phyloP scores from a whole-genome alignment of 1,140 invertebrate genomes.

The Scaptodrosophila lebanonensis region DNA sequence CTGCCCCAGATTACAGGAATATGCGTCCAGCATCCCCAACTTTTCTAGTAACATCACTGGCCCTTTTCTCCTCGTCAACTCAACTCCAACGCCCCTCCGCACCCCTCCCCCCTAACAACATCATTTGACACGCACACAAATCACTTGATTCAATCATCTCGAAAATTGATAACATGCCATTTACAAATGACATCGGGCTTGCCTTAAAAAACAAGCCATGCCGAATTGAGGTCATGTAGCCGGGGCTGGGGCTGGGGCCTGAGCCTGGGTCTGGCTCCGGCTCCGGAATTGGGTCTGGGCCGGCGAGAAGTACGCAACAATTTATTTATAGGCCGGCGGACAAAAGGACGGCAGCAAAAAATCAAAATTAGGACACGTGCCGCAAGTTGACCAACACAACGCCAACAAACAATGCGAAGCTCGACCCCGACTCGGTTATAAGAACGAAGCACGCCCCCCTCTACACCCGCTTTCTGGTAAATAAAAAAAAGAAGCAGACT shows the following conservation, averaged over 20 bases:
- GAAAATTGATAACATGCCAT: slow-evolving; percentile 77
- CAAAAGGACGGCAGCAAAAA: slow-evolving; percentile 24
- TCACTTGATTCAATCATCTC: slow-evolving; percentile 77
- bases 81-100: neutral
- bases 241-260: slow-evolving; percentile 15
- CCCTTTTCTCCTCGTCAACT: too few relatives aligned
- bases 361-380: slow-evolving; percentile 73
- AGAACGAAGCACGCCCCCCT: slow-evolving; percentile 11
- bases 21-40: too few relatives aligned
- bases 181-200: slow-evolving; percentile 68
- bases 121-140: slow-evolving; percentile 68
- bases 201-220: slow-evolving; percentile 3
- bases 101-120: neutral
- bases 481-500: too few relatives aligned
- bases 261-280: too few relatives aligned
- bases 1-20: too few relatives aligned
- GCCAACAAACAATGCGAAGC: slow-evolving; percentile 31
- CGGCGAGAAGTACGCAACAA: slow-evolving; percentile 60
- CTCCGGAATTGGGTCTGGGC: slow-evolving; percentile 30
- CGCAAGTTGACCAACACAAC: slow-evolving; percentile 62
- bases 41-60: too few relatives aligned
- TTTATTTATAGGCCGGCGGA: slow-evolving; percentile 59
- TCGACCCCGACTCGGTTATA: slow-evolving; percentile 7
- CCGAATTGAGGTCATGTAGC: neutral
- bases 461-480: too few relatives aligned